Evolutionary conservation across 2,888 invertebrate species (phyloP), one percentile per base, ranked within the genome.

Genomic region (Drosophila hawaiiensis): DNA sequence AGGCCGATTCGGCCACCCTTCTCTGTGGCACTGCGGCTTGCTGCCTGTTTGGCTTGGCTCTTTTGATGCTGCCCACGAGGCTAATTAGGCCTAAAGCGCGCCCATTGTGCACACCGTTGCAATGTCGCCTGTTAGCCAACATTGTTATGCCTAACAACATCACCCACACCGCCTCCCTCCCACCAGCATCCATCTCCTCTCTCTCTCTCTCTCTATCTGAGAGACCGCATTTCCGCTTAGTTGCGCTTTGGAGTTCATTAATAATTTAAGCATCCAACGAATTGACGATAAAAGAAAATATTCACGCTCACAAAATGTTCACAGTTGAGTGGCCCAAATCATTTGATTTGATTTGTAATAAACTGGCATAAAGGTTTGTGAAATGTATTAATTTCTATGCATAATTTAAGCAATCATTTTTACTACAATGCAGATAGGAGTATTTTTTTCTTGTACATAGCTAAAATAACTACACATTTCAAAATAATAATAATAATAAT

Each of bases 11-110:
- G 67, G 39, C 50, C 60, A 58, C 43, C 67, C 64, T 72, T 66
- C 60, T 64, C 25, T 64, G 53, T 28, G 71, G 50, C 60, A 54
- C n/a, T 59, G 53, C 14, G 71, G 50, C 31, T 69, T 56, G 63
- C 50, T 53, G 61, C 50, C 50, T 39, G 31, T 39, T 43, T 49
- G 43, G 55, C 28, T 56, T 41, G 54, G 33, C 25, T 25, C 67
- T 76, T 70, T 76, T 69, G 76, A 74, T 76, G 81, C 76, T 74
- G 82, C 84, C 80, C 89, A 83, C 54, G 90, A 84, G 90, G 77
- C 89, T 90, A 88, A 88, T 88, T 88, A 88, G 90, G 87, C 89
- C 78, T 79, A 76, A 81, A 88, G 84, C 84, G 69, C 68, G 67
- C n/a, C 76, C 80, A 84, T 85, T 83, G 84, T 87, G 88, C 61